Percentiles rank a stretch among this genome's conserved stretches.
Evolutionary conservation across 2,888 invertebrate species (phyloP).

Genomic region (Orchesella flavescens): DNA sequence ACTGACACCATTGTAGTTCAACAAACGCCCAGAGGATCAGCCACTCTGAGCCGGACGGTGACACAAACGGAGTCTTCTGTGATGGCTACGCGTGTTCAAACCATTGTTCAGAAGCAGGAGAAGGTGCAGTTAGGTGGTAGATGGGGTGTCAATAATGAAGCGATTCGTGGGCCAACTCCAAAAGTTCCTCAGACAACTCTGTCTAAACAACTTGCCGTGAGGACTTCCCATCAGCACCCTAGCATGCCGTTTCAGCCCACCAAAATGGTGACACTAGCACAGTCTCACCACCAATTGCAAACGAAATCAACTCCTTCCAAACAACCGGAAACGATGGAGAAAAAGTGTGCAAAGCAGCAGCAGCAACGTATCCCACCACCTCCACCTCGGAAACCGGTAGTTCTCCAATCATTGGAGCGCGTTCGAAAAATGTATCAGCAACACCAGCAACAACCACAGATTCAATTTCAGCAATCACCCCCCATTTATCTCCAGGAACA

Average conservation of each 20-base stretch:
- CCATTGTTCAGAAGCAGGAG: background rate
- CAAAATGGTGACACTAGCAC: conserved; percentile 25
- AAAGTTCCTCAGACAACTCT: conserved; percentile 38
- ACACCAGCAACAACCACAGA: conserved; percentile 7
- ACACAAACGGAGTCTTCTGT: background rate
- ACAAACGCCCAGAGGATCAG: no score
- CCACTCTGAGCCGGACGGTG: no score
- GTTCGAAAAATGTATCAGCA: conserved; percentile 14
- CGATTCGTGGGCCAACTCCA: no score
- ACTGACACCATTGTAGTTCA: no score
- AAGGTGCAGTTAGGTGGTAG: no score
- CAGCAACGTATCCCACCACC: conserved; percentile 34
- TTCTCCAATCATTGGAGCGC: conserved; percentile 23
- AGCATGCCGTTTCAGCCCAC: conserved; percentile 51
- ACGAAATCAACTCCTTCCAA: conserved; percentile 31
- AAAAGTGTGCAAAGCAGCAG: conserved; percentile 30
- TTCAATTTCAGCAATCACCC: conserved; percentile 40
- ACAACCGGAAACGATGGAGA: conserved; percentile 36
- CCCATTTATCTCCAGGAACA: conserved; percentile 33
- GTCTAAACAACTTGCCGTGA: conserved; percentile 20
- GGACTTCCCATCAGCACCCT: conserved; percentile 4
- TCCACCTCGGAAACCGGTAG: conserved; percentile 30
- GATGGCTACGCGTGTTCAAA: background rate
- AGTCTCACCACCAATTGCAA: conserved; percentile 42
- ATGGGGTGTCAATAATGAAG: no score